phyloP scores from a whole-genome alignment of 2,113 vertebrate species.

The Calonectris borealis region DNA sequence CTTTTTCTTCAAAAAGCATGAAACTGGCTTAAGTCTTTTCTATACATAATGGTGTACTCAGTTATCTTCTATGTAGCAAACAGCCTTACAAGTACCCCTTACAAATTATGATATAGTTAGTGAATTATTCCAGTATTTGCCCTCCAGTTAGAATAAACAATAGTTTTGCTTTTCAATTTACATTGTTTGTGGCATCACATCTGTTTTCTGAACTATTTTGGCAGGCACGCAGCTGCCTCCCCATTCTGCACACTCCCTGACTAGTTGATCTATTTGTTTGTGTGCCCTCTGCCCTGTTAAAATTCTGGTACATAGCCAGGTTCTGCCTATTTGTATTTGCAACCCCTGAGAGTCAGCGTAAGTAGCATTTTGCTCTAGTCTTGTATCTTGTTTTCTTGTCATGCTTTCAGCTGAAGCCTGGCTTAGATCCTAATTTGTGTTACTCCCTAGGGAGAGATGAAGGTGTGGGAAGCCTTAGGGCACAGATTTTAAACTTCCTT shows the following conservation, averaged over 20 bases:
- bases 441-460: neutral
- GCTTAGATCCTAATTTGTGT: neutral
- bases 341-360: neutral
- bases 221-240: neutral
- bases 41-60: neutral
- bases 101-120: neutral
- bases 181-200: neutral
- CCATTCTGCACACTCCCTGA: neutral
- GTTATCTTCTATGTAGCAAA: neutral
- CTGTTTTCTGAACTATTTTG: conserved; percentile 10
- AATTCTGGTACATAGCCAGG: neutral
- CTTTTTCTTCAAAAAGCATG: neutral
- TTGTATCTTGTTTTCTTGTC: neutral
- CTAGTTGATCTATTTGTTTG: neutral
- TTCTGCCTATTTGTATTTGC: neutral
- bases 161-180: neutral
- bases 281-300: neutral
- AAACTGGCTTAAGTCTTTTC: neutral
- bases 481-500: neutral
- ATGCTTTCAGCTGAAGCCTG: neutral
- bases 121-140: conserved; percentile 7
- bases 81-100: neutral
- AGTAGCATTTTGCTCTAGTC: neutral
- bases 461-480: neutral
- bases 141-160: neutral